Percentiles rank a stretch among this genome's conserved stretches.
Conservation (phyloP, 2,113 vertebrate genomes). For the Neodon shergylaensis region DNA sequence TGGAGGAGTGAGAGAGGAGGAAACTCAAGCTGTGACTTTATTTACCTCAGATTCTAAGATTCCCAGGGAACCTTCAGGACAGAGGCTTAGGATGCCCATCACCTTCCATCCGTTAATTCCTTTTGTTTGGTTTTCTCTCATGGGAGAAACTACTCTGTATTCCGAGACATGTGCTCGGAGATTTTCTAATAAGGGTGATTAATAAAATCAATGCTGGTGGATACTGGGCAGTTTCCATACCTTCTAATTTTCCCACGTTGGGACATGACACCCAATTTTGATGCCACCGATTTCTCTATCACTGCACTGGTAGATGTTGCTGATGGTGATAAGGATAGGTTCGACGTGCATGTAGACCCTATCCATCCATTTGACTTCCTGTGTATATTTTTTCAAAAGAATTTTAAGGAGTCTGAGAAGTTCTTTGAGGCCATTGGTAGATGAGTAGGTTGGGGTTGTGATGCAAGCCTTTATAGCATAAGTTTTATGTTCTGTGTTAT, state of each 20-base stretch:
- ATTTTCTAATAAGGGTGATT: not conserved
- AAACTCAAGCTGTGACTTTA: not conserved
- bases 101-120: not conserved
- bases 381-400: not conserved
- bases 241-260: not conserved
- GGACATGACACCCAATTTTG: not conserved
- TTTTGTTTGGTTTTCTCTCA: not conserved
- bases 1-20: not conserved
- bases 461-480: not conserved
- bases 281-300: not conserved
- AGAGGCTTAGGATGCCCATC: not conserved
- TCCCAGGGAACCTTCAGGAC: not conserved
- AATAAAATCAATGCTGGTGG: not conserved
- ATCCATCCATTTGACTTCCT: not conserved
- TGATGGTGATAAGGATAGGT: not conserved
- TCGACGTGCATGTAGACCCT: not conserved
- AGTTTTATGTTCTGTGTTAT: not conserved
- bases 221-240: not conserved
- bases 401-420: not conserved
- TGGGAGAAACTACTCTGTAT: not conserved
- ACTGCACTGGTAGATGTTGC: not conserved
- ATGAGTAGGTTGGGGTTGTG: not conserved
- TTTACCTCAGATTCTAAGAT: not conserved
- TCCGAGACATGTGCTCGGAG: not conserved
- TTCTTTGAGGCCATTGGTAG: not conserved